Conservation (phyloP, 92 coral and sea anemone genomes). For the Actinernus sp. region DNA sequence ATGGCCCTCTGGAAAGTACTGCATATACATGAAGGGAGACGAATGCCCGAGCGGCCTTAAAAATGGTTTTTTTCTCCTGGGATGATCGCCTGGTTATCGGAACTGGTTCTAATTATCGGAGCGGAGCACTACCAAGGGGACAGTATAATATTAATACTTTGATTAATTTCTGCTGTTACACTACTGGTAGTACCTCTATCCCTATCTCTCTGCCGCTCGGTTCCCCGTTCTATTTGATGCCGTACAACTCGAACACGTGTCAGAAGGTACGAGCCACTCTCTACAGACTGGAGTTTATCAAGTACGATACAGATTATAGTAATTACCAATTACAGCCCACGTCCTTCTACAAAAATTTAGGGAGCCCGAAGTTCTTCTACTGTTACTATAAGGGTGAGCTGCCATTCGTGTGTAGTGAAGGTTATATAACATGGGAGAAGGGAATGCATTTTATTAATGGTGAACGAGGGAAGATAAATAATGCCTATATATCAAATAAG, state of each 20-base stretch:
- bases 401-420: too few species aligned
- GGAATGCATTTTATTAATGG: too few species aligned
- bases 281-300: conserved; percentile 36
- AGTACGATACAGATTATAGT: conserved; percentile 43
- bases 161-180: conserved; percentile 48
- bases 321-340: not conserved
- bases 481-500: too few species aligned
- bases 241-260: conserved; percentile 37
- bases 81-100: conserved; percentile 37
- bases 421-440: too few species aligned
- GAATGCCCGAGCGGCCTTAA: conserved; percentile 35
- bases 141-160: conserved; percentile 50
- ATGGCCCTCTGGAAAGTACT: conserved; percentile 82
- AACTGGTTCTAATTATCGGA: conserved; percentile 34
- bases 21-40: conserved; percentile 67
- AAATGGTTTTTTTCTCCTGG: conserved; percentile 61
- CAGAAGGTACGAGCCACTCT: conserved; percentile 65
- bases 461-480: too few species aligned
- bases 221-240: conserved; percentile 51
- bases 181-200: conserved; percentile 14
- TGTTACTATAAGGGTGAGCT: conserved; percentile 72
- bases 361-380: conserved; percentile 4
- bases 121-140: conserved; percentile 72
- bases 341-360: conserved; percentile 24
- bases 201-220: conserved; percentile 48